Base-by-base conservation (phyloP, 2,888 invertebrate species). In the Operophtera brumata region DNA sequence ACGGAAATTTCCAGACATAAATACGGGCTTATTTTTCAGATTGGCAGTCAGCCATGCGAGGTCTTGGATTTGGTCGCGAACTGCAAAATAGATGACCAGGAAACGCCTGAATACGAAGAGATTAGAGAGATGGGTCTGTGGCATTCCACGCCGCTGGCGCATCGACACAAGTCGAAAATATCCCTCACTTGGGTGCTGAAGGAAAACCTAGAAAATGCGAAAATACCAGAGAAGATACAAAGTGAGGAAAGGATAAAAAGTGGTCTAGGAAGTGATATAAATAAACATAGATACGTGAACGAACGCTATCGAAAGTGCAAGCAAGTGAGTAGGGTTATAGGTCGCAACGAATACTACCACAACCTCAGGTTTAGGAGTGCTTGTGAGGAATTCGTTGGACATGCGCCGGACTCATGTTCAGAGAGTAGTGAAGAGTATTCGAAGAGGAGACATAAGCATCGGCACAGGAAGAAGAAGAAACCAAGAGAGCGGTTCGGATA, bases 111-210 rank as follows among this genome's bases (percentile, higher is more conserved):
- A 62, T 86, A 89, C 84, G 82, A 82, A 1, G 86, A 88, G 72
- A 84, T 87, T 50, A 70, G 68, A 74, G 86, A 88, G 32, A 91
- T 91, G 91, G 91, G 91, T 49, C 74, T 89, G 47, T 90, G 88
- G 86, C 90, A 90, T 64, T 89, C 91, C 7, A 86, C 89, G 39
- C 86, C 90, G 20, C 67, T 90, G 59, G 76, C 86, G 34, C 82
- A 81, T 40, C 75, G 87, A 20, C 89, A 89, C 67, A 88, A 89
- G 65, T 90, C 94, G 61, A 94, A 94, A 81, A 92, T 94, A 80
- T 94, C 94, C 52, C 88, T 95, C 52, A 94, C 94, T 47, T 95
- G 95, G 94, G 94, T 95, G 52, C 84, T 95, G 36, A 92, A 93
- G 71, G 93, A 93, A 63, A 92, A 93, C 66, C 87, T 92, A 44